Evolutionary conservation across 2,113 vertebrate species (phyloP).

Genomic region (Sula dactylatra): DNA sequence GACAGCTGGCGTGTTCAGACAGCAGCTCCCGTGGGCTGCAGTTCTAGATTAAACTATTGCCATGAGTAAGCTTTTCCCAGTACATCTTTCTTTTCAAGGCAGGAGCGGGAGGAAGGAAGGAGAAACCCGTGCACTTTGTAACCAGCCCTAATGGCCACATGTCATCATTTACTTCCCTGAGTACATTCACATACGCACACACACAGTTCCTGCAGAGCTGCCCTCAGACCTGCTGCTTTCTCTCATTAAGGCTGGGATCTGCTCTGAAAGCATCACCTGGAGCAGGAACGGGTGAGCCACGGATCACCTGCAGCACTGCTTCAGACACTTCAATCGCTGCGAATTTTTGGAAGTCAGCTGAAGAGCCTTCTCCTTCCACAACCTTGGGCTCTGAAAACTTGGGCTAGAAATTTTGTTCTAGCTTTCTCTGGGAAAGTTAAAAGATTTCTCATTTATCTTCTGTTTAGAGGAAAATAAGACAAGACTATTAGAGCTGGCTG

Average conservation of each 20-base stretch:
- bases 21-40: not conserved
- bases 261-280: not conserved
- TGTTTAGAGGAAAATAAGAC: slow-evolving; percentile 33
- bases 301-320: not conserved
- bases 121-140: not conserved
- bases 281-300: not conserved
- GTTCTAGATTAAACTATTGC: not conserved
- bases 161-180: not conserved
- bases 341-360: not conserved
- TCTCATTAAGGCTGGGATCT: not conserved
- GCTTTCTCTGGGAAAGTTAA: slow-evolving; percentile 9
- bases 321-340: not conserved
- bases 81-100: not conserved
- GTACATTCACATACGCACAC: not conserved
- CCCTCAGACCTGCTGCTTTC: not conserved
- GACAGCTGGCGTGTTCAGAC: not conserved
- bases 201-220: not conserved
- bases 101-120: not conserved
- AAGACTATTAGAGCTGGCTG: slow-evolving; percentile 58
- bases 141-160: not conserved
- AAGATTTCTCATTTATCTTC: slow-evolving; percentile 42
- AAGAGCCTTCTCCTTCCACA: not conserved
- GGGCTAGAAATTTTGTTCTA: not conserved
- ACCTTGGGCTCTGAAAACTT: not conserved
- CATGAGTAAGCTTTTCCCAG: not conserved